These are phyloP conservation scores for Brachyalestes nurse DNA, from an alignment of 2,797 vertebrate genomes.

Conservation along the genomic window DNA sequence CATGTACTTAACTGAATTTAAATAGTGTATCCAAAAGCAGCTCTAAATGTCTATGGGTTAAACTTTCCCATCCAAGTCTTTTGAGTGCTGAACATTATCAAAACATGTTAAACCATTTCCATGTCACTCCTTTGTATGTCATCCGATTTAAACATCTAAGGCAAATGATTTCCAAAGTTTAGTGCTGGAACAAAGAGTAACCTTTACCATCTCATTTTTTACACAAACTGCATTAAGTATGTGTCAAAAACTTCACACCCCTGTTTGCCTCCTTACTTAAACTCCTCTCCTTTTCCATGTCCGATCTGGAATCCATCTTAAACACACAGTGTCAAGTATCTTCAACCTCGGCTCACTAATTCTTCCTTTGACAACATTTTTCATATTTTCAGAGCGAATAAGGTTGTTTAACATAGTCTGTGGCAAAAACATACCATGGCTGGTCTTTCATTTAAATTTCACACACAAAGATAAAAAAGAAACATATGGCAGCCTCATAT, in stretches of 20 bases:
- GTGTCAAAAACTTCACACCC: constrained; percentile 37
- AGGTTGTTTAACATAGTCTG: constrained; percentile 45
- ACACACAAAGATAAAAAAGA: constrained; percentile 2
- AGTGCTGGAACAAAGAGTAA: not conserved
- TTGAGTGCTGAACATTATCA: not conserved
- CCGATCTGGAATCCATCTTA: constrained; percentile 49
- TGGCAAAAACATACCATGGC: constrained; percentile 32
- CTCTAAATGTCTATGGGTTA: not conserved
- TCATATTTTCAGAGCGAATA: constrained; percentile 33
- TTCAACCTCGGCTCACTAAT: constrained; percentile 41
- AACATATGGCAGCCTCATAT: constrained; percentile 41
- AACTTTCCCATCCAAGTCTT: not conserved
- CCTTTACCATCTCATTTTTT: constrained; percentile 26
- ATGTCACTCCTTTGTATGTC: not conserved
- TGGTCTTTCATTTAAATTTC: constrained; percentile 34
- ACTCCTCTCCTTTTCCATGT: constrained; percentile 37
- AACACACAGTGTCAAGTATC: constrained; percentile 34
- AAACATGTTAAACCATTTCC: not conserved
- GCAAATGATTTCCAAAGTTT: constrained; percentile 18
- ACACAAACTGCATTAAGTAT: constrained; percentile 25
- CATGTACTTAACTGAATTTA: too few species aligned
- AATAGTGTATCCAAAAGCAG: too few species aligned
- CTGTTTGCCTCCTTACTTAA: constrained; percentile 19
- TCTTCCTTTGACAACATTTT: constrained; percentile 47
- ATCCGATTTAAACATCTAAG: constrained; percentile 46